Conservation (phyloP, 2,888 invertebrate species). For the Mycalesis mineus region DNA sequence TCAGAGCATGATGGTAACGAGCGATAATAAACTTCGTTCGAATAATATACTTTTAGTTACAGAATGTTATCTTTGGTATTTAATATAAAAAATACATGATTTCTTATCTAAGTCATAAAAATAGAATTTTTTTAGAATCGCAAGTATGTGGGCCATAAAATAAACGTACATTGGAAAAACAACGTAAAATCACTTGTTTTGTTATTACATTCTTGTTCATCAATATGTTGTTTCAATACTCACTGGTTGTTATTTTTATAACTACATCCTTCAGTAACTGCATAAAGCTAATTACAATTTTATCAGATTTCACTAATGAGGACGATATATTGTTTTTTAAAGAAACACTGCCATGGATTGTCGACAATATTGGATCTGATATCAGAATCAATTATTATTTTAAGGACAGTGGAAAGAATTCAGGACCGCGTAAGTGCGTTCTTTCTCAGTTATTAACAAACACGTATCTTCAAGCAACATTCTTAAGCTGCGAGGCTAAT, state of each 20-base stretch:
- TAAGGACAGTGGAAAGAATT: conserved; percentile 30
- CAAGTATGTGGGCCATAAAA: neutral
- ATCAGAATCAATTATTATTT: conserved; percentile 35
- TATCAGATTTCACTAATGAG: conserved; percentile 35
- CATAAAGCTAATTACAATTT: conserved; percentile 33
- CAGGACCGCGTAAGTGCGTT: conserved; percentile 34
- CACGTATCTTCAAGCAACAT: conserved; percentile 29
- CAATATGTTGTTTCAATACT: conserved; percentile 13
- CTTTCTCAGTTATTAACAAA: conserved; percentile 30
- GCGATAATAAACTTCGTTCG: too few relatives aligned
- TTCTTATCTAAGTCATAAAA: neutral
- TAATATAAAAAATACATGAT: neutral
- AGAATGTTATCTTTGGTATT: too few relatives aligned
- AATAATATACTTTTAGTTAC: too few relatives aligned
- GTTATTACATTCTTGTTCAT: neutral
- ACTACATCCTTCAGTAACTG: conserved; percentile 18
- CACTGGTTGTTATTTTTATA: conserved; percentile 2
- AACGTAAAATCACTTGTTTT: neutral
- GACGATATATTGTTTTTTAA: conserved; percentile 36
- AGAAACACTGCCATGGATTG: conserved; percentile 37
- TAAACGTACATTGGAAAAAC: neutral
- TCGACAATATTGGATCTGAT: conserved; percentile 36
- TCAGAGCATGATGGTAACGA: too few relatives aligned
- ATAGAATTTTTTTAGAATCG: neutral
- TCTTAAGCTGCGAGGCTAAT: conserved; percentile 28